These are phyloP conservation scores for Platorchestia sp. DNA, from an alignment of 1,140 invertebrate genomes.

Conservation along the genomic window DNA sequence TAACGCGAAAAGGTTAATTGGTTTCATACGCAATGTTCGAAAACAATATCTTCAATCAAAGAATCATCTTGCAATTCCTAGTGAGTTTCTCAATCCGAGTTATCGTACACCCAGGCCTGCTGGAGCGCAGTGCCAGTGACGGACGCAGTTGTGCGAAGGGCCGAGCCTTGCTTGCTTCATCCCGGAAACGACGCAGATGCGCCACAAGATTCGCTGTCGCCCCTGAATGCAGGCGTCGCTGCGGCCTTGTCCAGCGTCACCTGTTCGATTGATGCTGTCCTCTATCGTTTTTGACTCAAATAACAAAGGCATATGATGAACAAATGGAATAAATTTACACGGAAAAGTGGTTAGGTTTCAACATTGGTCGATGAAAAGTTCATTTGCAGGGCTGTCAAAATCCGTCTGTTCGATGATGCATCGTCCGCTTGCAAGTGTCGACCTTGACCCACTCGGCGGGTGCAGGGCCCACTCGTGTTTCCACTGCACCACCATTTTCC, in stretches of 20 bases:
- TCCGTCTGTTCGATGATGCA: constrained; percentile 6
- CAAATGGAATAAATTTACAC: not conserved
- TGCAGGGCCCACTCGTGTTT: not conserved
- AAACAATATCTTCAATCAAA: not conserved
- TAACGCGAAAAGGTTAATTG: too few species aligned
- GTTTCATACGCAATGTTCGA: not conserved
- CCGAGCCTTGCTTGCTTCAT: not conserved
- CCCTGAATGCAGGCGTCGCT: not conserved
- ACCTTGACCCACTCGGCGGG: not conserved
- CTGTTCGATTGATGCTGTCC: not conserved
- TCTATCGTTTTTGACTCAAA: not conserved
- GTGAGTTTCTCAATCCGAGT: not conserved
- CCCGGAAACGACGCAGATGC: not conserved
- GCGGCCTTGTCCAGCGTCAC: not conserved
- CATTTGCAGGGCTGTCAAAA: not conserved
- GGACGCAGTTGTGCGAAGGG: not conserved
- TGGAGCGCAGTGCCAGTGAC: not conserved
- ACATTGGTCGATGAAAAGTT: not conserved
- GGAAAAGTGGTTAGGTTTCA: not conserved
- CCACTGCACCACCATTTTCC: not conserved
- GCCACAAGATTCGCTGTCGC: not conserved
- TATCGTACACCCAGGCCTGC: not conserved
- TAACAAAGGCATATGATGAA: not conserved
- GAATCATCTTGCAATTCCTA: not conserved
- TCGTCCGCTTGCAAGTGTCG: not conserved